Percentiles rank a stretch among this genome's conserved stretches.
phyloP scores from a whole-genome alignment of 2,113 vertebrate species.

The Macquaria ambigua region DNA sequence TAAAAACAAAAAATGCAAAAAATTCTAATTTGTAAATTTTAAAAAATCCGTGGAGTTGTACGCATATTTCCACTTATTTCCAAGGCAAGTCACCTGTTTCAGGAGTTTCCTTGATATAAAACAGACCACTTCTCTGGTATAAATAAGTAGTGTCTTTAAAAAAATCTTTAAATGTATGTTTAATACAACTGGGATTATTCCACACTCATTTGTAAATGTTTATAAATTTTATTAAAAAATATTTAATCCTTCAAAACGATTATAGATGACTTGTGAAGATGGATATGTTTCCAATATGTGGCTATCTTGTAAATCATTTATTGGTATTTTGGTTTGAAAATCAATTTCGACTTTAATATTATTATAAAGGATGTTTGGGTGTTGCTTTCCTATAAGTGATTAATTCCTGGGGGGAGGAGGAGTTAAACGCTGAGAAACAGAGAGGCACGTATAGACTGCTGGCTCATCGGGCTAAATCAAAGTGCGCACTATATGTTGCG shows the following conservation, averaged over 20 bases:
- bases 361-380: conserved; percentile 26
- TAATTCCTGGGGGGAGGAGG: conserved; percentile 46
- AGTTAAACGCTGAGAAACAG: conserved; percentile 38
- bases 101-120: conserved; percentile 23
- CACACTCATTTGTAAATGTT: neutral
- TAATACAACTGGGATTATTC: neutral
- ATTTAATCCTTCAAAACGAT: neutral
- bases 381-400: conserved; percentile 37
- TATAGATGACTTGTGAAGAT: neutral
- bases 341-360: neutral
- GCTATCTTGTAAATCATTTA: neutral
- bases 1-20: neutral
- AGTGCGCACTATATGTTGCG: conserved; percentile 44
- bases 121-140: conserved; percentile 9
- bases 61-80: neutral
- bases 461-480: conserved; percentile 56
- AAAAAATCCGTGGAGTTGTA: neutral
- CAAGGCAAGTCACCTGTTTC: conserved; percentile 50
- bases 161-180: neutral
- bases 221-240: neutral
- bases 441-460: conserved; percentile 25
- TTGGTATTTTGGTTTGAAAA: neutral
- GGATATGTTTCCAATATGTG: neutral
- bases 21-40: neutral
- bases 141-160: neutral